Conservation (phyloP, 2,797 vertebrate species). For the Basileuterus tristriatus region DNA sequence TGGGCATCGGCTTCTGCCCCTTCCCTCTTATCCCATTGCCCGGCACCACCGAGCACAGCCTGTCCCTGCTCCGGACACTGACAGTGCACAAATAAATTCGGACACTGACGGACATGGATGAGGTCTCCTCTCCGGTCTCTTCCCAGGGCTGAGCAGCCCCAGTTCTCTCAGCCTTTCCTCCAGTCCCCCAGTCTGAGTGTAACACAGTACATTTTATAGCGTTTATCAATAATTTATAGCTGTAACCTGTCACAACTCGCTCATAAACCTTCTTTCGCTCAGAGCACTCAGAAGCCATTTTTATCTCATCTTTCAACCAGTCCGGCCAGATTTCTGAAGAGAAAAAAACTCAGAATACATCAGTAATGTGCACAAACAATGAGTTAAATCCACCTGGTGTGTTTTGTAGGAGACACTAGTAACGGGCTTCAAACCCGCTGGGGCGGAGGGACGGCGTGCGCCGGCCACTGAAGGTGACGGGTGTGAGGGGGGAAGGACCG, state of each 20-base stretch:
- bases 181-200: too few relatives aligned
- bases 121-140: too few relatives aligned
- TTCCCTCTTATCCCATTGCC: background rate
- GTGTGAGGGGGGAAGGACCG: too few relatives aligned
- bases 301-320: slow-evolving; percentile 92
- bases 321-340: slow-evolving; percentile 88
- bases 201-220: rapidly evolving
- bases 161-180: background rate
- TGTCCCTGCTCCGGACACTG: background rate
- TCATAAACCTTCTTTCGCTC: slow-evolving; percentile 88
- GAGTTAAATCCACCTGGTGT: background rate
- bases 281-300: slow-evolving; percentile 80
- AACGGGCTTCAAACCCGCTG: too few relatives aligned
- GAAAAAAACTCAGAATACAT: background rate
- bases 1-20: background rate
- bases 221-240: slow-evolving; percentile 80
- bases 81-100: too few relatives aligned
- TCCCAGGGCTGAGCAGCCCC: background rate
- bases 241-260: slow-evolving; percentile 86
- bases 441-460: background rate
- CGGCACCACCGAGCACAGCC: background rate
- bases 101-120: too few relatives aligned
- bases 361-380: background rate
- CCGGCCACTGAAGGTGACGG: background rate
- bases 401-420: background rate